phyloP scores from a whole-genome alignment of 2,888 invertebrate genomes.

The Chironomus riparius region DNA sequence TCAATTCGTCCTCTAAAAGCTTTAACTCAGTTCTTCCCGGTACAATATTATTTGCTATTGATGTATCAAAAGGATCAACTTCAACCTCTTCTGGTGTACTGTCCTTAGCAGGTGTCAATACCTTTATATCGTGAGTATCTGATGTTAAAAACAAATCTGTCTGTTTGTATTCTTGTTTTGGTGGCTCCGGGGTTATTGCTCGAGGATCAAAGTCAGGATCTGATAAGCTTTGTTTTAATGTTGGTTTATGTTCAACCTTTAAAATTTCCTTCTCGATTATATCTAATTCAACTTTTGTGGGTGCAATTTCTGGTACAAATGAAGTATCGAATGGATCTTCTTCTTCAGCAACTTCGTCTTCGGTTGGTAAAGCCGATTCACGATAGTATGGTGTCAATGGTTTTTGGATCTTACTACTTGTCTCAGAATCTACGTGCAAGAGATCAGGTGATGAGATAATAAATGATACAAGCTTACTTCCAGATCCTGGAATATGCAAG shows the following conservation, averaged over 20 bases:
- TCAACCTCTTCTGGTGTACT: slow-evolving; percentile 39
- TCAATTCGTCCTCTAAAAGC: slow-evolving; percentile 62
- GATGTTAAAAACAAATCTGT: slow-evolving; percentile 28
- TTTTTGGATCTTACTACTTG: slow-evolving; percentile 53
- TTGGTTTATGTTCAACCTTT: slow-evolving; percentile 40
- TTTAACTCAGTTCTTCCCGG: slow-evolving; percentile 72
- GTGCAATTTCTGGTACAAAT: slow-evolving; percentile 58
- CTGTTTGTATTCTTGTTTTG: slow-evolving; percentile 36
- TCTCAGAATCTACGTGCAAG: slow-evolving; percentile 46
- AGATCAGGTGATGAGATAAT: slow-evolving; percentile 52
- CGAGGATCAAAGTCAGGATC: slow-evolving; percentile 80
- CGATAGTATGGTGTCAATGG: slow-evolving; percentile 72
- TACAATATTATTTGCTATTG: slow-evolving; percentile 63
- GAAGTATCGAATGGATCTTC: slow-evolving; percentile 81
- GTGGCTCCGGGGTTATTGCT: slow-evolving; percentile 43
- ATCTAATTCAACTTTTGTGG: slow-evolving; percentile 69
- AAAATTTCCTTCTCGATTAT: slow-evolving; percentile 69
- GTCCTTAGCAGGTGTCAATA: slow-evolving; percentile 49
- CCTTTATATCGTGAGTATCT: slow-evolving; percentile 45
- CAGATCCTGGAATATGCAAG: slow-evolving; percentile 47
- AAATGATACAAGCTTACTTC: slow-evolving; percentile 46
- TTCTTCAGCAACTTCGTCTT: slow-evolving; percentile 43
- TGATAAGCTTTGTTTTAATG: slow-evolving; percentile 47
- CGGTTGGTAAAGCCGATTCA: background rate
- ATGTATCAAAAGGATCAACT: slow-evolving; percentile 79